Percentiles rank a stretch among this genome's conserved stretches.
Evolutionary conservation across 2,888 invertebrate species (phyloP).

Genomic region (Byasa hedistus): DNA sequence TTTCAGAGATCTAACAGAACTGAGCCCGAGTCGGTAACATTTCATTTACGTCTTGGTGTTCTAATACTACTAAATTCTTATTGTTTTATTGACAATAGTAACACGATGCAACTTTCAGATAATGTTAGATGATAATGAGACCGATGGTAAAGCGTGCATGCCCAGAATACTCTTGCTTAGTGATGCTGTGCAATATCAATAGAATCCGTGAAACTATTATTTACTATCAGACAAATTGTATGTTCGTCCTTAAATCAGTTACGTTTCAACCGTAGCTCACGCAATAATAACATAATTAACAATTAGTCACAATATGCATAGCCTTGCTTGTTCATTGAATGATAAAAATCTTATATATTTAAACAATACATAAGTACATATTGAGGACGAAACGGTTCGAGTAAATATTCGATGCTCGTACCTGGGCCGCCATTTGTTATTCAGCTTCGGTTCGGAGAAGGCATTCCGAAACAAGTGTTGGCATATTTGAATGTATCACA

Average conservation of each 20-base stretch:
- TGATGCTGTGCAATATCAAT: no score
- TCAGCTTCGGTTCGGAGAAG: conserved; percentile 25
- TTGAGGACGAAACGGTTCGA: conserved; percentile 7
- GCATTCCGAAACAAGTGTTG: conserved; percentile 29
- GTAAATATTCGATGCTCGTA: conserved; percentile 27
- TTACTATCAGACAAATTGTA: background rate
- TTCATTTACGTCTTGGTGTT: no score
- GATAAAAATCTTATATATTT: background rate
- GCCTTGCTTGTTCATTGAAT: background rate
- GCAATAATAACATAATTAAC: background rate
- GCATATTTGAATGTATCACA: conserved; percentile 25
- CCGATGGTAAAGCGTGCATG: no score
- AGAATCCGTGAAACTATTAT: background rate
- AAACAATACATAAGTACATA: background rate
- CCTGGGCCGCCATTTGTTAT: conserved; percentile 28
- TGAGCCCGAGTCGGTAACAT: no score
- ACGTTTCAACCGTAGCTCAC: background rate
- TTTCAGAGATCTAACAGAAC: no score
- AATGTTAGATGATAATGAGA: no score
- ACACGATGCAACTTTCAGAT: no score
- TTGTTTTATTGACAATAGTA: no score
- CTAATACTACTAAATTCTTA: no score
- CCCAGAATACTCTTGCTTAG: no score
- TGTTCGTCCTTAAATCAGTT: no score
- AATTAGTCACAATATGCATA: background rate